A percentile compares a stretch with the other conserved stretches of the same genome.
phyloP scores from a whole-genome alignment of 53 echinoderm and acorn worm species.

The Paelopatides confundens region DNA sequence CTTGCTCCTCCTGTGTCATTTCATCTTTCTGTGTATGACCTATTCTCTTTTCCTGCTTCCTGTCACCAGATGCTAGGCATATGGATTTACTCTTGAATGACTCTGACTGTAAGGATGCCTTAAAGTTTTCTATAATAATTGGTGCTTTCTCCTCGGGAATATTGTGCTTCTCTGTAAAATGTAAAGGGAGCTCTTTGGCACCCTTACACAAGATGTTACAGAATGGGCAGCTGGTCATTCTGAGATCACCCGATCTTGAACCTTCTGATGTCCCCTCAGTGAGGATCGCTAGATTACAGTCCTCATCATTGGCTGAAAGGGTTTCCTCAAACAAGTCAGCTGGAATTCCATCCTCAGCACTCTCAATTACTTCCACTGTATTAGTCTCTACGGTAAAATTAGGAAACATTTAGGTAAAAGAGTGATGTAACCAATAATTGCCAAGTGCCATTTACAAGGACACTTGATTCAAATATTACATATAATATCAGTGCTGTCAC shows the following conservation, averaged over 20 bases:
- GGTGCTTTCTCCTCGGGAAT: constrained; percentile 34
- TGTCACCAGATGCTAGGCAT: neutral
- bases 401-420: too few species aligned
- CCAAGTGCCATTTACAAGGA: too few species aligned
- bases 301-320: neutral
- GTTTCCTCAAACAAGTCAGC: constrained; percentile 38
- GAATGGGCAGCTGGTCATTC: neutral
- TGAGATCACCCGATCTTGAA: neutral
- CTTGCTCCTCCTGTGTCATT: neutral
- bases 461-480: too few species aligned
- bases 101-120: neutral
- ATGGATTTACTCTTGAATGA: neutral
- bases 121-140: constrained; percentile 10
- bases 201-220: neutral
- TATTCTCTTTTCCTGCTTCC: neutral
- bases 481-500: too few species aligned
- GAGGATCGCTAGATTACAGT: neutral
- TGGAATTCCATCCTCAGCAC: constrained; percentile 27
- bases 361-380: constrained; percentile 14
- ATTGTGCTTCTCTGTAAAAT: constrained; percentile 28
- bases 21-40: neutral
- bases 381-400: neutral
- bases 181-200: neutral
- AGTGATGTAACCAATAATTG: too few species aligned
- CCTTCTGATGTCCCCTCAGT: neutral